A percentile compares a stretch with the other conserved stretches of the same genome.
Evolutionary conservation across 35 echinoderm and acorn worm genomes (phyloP).

Genomic region (Hemicentrotus pulcherrimus): DNA sequence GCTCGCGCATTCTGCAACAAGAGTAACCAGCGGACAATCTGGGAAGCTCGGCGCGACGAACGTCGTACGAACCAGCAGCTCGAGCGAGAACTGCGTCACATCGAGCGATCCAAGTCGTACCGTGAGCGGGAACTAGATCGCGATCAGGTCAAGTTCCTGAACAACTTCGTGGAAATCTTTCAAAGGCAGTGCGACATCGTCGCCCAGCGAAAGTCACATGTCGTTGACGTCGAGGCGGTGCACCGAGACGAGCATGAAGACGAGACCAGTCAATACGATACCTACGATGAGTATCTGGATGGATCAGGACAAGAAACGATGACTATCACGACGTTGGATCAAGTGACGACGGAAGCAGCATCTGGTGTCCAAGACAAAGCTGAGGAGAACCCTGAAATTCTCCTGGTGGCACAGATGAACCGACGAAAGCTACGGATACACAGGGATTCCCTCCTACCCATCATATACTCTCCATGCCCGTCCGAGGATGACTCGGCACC

Average conservation of each 20-base stretch:
- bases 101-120: conserved; percentile 61
- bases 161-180: conserved; percentile 69
- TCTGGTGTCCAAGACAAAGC: background rate
- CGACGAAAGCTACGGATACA: conserved; percentile 6
- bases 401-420: background rate
- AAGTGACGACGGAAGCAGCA: conserved; percentile 3
- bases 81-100: conserved; percentile 64
- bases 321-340: background rate
- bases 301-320: background rate
- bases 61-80: conserved; percentile 61
- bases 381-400: background rate
- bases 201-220: conserved; percentile 21
- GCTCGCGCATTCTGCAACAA: conserved; percentile 72
- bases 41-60: conserved; percentile 71
- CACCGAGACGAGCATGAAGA: conserved; percentile 7
- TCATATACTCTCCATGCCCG: conserved; percentile 30
- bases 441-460: conserved; percentile 19
- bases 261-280: conserved; percentile 26
- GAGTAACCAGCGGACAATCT: conserved; percentile 70
- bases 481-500: background rate
- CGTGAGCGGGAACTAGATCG: conserved; percentile 72
- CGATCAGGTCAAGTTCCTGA: conserved; percentile 73
- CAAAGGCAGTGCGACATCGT: conserved; percentile 87
- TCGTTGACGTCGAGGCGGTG: background rate
- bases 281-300: conserved; percentile 29